Evolutionary conservation across 2,113 vertebrate species (phyloP).

Genomic region (Percopsis transmontana): DNA sequence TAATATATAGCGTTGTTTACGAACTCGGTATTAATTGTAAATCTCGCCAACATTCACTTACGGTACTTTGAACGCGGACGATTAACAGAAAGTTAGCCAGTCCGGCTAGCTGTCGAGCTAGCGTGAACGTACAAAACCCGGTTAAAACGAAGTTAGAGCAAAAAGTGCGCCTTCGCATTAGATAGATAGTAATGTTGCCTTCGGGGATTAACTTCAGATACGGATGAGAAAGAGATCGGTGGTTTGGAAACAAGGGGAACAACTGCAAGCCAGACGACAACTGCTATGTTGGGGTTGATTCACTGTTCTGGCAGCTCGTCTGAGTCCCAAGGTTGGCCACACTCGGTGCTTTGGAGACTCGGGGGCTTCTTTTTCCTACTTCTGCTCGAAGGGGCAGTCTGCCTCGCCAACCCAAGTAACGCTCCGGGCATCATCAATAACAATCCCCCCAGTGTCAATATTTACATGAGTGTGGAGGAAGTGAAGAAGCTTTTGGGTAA

Average conservation of each 20-base stretch:
- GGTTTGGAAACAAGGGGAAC: conserved; percentile 36
- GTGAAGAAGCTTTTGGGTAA: conserved; percentile 82
- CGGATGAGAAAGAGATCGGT: conserved; percentile 67
- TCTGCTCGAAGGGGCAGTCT: conserved; percentile 69
- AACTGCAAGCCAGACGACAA: conserved; percentile 53
- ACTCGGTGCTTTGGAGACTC: conserved; percentile 67
- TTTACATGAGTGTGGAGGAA: conserved; percentile 82
- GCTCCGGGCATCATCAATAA: conserved; percentile 49
- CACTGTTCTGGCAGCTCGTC: conserved; percentile 62
- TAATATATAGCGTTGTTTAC: not conserved
- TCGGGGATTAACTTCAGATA: conserved; percentile 72
- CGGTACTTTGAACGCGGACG: conserved; percentile 31
- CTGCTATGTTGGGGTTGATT: conserved; percentile 67
- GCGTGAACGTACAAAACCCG: conserved; percentile 37
- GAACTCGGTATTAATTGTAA: conserved; percentile 34
- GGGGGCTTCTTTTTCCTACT: conserved; percentile 74
- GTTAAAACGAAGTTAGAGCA: conserved; percentile 6
- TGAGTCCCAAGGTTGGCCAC: conserved; percentile 60
- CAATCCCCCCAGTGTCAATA: conserved; percentile 73
- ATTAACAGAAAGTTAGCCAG: conserved; percentile 71
- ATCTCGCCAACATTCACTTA: conserved; percentile 3
- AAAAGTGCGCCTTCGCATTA: conserved; percentile 29
- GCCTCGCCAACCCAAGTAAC: conserved; percentile 67
- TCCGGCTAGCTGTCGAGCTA: conserved; percentile 58
- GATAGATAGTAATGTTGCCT: conserved; percentile 71